These are phyloP conservation scores for Ericerus pela DNA, from an alignment of 1,140 invertebrate species.

Conservation along the genomic window DNA sequence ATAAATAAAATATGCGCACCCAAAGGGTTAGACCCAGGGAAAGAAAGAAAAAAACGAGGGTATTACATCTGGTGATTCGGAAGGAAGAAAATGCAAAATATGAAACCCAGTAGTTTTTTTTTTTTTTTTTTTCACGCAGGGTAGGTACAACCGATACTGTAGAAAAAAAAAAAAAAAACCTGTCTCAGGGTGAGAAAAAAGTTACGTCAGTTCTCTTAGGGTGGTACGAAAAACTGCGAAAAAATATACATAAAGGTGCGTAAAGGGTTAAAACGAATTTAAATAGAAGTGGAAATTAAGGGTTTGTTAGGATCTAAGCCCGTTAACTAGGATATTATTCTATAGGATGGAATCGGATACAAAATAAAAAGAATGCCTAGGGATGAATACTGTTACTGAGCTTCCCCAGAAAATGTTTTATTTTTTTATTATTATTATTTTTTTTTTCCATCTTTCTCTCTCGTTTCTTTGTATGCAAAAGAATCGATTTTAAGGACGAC, in stretches of 20 bases:
- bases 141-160: background rate
- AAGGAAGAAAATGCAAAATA: conserved; percentile 11
- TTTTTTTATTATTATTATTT: too few relatives aligned
- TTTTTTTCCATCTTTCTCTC: too few relatives aligned
- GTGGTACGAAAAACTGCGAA: conserved; percentile 1
- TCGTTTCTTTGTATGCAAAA: conserved; percentile 12
- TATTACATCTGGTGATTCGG: conserved; percentile 8
- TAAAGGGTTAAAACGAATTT: conserved; percentile 12
- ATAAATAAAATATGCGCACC: background rate
- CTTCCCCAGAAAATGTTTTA: conserved; percentile 4
- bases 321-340: conserved; percentile 12
- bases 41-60: background rate
- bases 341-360: conserved; percentile 11
- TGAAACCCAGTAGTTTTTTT: conserved; percentile 10
- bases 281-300: conserved; percentile 11
- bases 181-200: conserved; percentile 11
- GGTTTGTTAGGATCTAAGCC: conserved; percentile 11
- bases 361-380: conserved; percentile 11
- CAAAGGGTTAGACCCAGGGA: background rate
- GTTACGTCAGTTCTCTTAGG: conserved; percentile 6
- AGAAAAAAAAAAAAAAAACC: background rate
- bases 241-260: conserved; percentile 8
- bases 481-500: conserved; percentile 6
- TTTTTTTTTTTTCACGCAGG: conserved; percentile 5
- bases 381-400: conserved; percentile 7